Conservation (phyloP, 2,113 vertebrate species). For the Ammospiza nelsoni region DNA sequence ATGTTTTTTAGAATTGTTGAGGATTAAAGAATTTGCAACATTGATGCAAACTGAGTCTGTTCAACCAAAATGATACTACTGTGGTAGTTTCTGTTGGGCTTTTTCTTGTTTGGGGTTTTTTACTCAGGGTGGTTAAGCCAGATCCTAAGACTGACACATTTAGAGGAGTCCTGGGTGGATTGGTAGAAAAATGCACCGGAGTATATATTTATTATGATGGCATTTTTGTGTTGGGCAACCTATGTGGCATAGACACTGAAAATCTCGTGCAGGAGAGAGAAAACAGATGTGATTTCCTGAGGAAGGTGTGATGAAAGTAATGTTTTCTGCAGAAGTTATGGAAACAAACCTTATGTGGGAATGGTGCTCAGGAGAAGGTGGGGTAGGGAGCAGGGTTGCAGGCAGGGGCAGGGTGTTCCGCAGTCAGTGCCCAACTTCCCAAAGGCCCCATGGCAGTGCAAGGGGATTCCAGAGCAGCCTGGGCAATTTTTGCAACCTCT, state of each 20-base stretch:
- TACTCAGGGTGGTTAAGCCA: neutral
- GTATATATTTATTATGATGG: too few relatives aligned
- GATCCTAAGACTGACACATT: neutral
- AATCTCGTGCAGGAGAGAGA: rapidly evolving
- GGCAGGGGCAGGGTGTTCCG: neutral
- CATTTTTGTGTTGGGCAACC: neutral
- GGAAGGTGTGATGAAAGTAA: neutral
- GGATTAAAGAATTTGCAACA: neutral
- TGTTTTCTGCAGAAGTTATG: neutral
- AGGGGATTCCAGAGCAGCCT: neutral
- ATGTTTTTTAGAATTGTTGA: neutral
- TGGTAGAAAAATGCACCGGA: neutral
- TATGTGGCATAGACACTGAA: neutral
- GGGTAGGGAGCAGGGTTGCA: neutral
- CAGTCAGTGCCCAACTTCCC: neutral
- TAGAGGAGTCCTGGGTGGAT: too few relatives aligned
- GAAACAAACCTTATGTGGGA: neutral
- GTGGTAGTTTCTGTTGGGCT: neutral
- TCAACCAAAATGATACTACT: neutral
- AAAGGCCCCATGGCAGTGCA: rapidly evolving
- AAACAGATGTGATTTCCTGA: neutral
- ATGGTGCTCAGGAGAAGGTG: neutral
- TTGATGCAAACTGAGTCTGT: neutral
- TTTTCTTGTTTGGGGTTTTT: neutral
- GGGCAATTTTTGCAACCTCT: neutral